Evolutionary conservation across 2,888 invertebrate species (phyloP), one percentile per base, ranked within the genome.

Genomic region (Drosophila kambysellisi): DNA sequence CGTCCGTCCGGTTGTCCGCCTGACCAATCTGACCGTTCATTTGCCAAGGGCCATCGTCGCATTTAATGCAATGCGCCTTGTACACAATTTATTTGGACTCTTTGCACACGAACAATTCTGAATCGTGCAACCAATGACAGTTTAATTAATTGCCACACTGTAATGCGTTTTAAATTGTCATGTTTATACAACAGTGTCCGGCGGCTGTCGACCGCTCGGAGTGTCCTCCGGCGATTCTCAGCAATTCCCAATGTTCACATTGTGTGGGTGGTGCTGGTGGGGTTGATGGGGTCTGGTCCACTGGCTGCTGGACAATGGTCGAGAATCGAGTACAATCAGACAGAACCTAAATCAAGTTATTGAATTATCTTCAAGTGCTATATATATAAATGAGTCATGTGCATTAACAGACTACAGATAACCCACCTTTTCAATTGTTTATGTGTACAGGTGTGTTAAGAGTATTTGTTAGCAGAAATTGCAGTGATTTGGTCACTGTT

Each of bases 41-140:
- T 64, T 50, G 29, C 41, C 56, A 59, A 41, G 46, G 50, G 56
- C 50, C 62, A 43, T 56, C 69, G 59, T 25, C n/a, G 53, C 25
- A 56, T 81, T 72, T 72, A 73, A 77, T 73, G 68, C 78, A 78
- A 64, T 64, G 58, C 54, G 60, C 59, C 66, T 64, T 64, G 76
- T 74, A 60, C 37, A 74, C 78, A 83, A 83, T 83, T 83, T 81
- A 88, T 89, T 89, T 84, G 79, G 90, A 88, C 82, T 89, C 79
- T 84, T 71, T 74, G 88, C 82, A 64, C 79, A 79, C 85, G 79
- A 81, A 68, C 85, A 79, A 88, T 89, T 89, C 79, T 62, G 82
- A 89, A 88, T 88, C 90, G 84, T 88, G 89, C 84, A 82, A 90
- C 90, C 89, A 87, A 86, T 87, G 86, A 90, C 86, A 87, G 86